phyloP scores from a whole-genome alignment of 2,113 vertebrate species.

The Noctilio leporinus region DNA sequence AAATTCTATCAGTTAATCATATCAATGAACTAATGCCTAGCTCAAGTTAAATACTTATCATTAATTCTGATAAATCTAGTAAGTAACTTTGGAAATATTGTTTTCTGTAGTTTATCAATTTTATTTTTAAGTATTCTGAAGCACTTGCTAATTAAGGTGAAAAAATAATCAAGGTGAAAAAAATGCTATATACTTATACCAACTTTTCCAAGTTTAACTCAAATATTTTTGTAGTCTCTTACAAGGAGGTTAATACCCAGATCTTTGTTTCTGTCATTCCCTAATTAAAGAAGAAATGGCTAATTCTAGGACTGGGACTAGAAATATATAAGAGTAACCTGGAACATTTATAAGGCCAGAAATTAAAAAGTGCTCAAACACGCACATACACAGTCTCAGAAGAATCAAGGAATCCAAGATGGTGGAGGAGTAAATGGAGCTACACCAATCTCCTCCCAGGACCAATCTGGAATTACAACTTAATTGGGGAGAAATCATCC shows the following conservation, averaged over 20 bases:
- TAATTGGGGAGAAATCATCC: too few relatives aligned
- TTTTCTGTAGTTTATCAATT: background rate
- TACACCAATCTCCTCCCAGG: too few relatives aligned
- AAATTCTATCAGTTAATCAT: constrained; percentile 27
- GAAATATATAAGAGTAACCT: background rate
- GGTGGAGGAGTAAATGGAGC: too few relatives aligned
- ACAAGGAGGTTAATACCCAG: background rate
- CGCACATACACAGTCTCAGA: background rate
- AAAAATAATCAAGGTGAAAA: background rate
- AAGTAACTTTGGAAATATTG: background rate
- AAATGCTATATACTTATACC: background rate
- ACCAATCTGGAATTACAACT: too few relatives aligned
- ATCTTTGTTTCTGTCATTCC: background rate
- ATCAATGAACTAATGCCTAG: constrained; percentile 29
- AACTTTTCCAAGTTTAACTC: background rate
- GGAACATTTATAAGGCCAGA: background rate
- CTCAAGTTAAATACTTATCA: background rate
- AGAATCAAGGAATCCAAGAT: too few relatives aligned
- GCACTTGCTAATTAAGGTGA: background rate
- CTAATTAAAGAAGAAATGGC: background rate
- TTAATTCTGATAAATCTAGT: constrained; percentile 26
- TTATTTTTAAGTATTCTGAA: background rate
- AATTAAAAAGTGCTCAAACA: background rate
- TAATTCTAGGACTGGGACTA: background rate
- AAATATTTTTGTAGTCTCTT: background rate